Conservation (phyloP, 1,140 invertebrate species). For the Drosophila setifemur region DNA sequence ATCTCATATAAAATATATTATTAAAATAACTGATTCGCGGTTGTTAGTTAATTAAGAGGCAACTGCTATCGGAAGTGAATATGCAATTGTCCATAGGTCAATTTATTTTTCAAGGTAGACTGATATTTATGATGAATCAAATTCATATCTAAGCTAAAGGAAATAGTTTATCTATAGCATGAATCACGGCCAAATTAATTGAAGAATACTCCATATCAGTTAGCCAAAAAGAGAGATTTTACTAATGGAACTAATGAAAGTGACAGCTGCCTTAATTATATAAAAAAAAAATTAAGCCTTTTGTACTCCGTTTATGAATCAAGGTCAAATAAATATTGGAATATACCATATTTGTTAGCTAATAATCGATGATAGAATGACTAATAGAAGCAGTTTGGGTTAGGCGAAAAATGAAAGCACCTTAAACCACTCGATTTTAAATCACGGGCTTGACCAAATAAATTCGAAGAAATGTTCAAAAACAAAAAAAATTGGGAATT, state of each 20-base stretch:
- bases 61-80: not conserved
- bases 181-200: slow-evolving; percentile 14
- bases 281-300: not conserved
- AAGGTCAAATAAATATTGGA: not conserved
- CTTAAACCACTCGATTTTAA: not conserved
- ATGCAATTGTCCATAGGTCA: slow-evolving; percentile 9
- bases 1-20: too few species aligned
- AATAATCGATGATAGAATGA: not conserved
- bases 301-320: not conserved
- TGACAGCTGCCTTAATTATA: not conserved
- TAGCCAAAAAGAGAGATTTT: not conserved
- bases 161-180: slow-evolving; percentile 3
- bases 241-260: not conserved
- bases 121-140: slow-evolving; percentile 15
- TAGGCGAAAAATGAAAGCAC: not conserved
- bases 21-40: too few species aligned
- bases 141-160: slow-evolving; percentile 18
- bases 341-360: not conserved
- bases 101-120: not conserved
- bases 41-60: not conserved
- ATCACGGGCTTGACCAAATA: not conserved
- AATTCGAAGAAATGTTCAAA: not conserved
- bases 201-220: not conserved
- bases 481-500: not conserved
- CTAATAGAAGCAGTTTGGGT: not conserved